These are phyloP conservation scores for Sthenelais limicola DNA, from an alignment of 2,888 invertebrate species.

Conservation along the genomic window DNA sequence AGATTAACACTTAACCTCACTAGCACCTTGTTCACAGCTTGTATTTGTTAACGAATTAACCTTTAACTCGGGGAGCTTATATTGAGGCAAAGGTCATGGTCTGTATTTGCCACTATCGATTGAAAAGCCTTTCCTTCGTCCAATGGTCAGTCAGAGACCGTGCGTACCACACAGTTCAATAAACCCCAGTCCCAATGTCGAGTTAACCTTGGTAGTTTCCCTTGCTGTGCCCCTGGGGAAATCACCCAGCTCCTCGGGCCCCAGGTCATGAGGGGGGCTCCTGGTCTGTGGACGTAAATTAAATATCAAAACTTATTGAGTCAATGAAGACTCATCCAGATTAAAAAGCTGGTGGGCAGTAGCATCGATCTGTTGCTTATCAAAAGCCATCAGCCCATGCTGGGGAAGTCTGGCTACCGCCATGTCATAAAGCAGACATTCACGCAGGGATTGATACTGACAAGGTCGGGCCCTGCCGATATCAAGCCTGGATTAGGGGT, in stretches of 20 bases:
- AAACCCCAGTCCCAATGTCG: not conserved
- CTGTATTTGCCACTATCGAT: too few relatives aligned
- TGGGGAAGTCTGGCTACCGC: not conserved
- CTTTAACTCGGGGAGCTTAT: too few relatives aligned
- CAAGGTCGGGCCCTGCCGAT: not conserved
- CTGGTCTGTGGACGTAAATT: conserved; percentile 5
- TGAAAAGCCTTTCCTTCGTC: too few relatives aligned
- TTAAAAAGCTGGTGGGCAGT: conserved; percentile 20
- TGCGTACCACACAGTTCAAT: too few relatives aligned
- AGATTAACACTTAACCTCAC: too few relatives aligned
- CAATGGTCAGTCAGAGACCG: too few relatives aligned
- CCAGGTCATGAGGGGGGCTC: not conserved
- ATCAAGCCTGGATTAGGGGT: not conserved
- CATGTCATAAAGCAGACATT: not conserved
- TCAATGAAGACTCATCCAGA: conserved; percentile 13
- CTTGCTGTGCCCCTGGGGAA: conserved; percentile 26
- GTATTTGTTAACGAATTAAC: too few relatives aligned
- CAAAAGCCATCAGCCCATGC: not conserved
- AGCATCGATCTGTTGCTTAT: conserved; percentile 20
- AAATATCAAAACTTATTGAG: conserved; percentile 34
- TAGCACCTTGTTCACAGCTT: too few relatives aligned
- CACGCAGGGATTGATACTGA: conserved; percentile 5
- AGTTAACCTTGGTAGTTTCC: conserved; percentile 1
- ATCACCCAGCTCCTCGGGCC: conserved; percentile 15
- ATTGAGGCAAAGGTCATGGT: too few relatives aligned